Percentiles rank a stretch among this genome's conserved stretches.
These are phyloP conservation scores for Catamblyrhynchus diadema DNA, from an alignment of 2,797 vertebrate species.

Conservation along the genomic window DNA sequence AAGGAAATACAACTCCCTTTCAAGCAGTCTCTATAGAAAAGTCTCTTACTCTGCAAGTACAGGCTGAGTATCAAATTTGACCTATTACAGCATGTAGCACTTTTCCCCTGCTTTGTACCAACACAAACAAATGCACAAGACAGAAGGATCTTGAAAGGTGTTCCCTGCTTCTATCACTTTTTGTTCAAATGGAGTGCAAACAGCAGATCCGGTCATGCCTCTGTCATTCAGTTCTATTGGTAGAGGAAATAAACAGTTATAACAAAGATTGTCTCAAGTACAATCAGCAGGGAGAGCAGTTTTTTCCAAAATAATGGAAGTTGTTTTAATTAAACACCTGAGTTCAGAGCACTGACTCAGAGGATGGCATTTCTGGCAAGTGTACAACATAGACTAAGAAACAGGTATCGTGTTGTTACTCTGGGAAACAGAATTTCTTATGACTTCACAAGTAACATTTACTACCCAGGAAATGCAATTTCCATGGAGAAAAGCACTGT, in stretches of 20 bases:
- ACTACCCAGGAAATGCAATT: background rate
- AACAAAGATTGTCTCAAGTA: background rate
- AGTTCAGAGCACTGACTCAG: background rate
- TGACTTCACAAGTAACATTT: background rate
- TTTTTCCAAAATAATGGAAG: background rate
- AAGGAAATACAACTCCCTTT: background rate
- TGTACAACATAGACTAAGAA: background rate
- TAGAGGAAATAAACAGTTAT: background rate
- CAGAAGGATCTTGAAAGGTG: background rate
- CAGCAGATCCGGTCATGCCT: background rate
- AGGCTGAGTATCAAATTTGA: background rate
- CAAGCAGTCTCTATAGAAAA: background rate
- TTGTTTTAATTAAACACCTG: background rate
- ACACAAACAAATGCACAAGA: background rate
- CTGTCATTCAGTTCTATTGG: background rate
- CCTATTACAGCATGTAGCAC: background rate
- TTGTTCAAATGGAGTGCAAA: background rate
- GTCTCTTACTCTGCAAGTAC: background rate
- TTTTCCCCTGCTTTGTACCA: background rate
- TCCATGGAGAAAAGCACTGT: background rate
- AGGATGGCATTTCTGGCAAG: background rate
- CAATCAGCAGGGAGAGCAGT: background rate
- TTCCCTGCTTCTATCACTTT: background rate
- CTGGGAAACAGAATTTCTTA: background rate
- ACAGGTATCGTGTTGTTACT: accelerated